Percentiles rank a stretch among this genome's conserved stretches.
phyloP scores from a whole-genome alignment of 2,797 vertebrate genomes.

The Coregonus sp. region DNA sequence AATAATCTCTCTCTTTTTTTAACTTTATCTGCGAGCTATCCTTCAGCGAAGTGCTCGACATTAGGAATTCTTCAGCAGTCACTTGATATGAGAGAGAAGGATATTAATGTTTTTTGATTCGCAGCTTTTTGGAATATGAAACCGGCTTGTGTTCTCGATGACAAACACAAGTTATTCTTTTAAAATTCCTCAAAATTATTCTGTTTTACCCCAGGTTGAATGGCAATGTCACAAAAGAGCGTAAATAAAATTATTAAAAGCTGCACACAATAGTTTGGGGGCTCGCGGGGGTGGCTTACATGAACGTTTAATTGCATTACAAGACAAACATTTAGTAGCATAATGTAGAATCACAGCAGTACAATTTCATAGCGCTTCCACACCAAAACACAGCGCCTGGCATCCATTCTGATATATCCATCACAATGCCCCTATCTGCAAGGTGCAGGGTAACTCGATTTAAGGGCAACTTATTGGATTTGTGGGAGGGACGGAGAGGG shows the following conservation, averaged over 20 bases:
- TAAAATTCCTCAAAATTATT: slow-evolving; percentile 76
- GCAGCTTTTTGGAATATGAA: slow-evolving; percentile 70
- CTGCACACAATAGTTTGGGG: slow-evolving; percentile 74
- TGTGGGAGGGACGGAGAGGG: slow-evolving; percentile 76
- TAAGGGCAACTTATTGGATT: slow-evolving; percentile 83
- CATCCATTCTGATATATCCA: slow-evolving; percentile 75
- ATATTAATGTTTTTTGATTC: slow-evolving; percentile 83
- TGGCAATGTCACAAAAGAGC: slow-evolving; percentile 75
- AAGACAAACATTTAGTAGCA: slow-evolving; percentile 81
- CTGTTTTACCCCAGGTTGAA: slow-evolving; percentile 78
- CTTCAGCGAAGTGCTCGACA: slow-evolving; percentile 79
- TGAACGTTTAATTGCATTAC: slow-evolving; percentile 84
- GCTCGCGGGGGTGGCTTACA: slow-evolving; percentile 77
- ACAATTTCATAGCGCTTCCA: slow-evolving; percentile 74
- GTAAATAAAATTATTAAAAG: slow-evolving; percentile 78
- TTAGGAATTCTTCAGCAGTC: slow-evolving; percentile 68
- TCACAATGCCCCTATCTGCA: slow-evolving; percentile 81
- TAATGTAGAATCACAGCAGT: slow-evolving; percentile 79
- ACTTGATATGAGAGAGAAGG: slow-evolving; percentile 76
- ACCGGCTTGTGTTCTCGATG: slow-evolving; percentile 66
- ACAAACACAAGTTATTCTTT: slow-evolving; percentile 76
- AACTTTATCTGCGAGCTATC: slow-evolving; percentile 79
- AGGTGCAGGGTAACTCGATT: slow-evolving; percentile 84
- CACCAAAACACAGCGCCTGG: slow-evolving; percentile 66
- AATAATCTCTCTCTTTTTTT: slow-evolving; percentile 76